A percentile compares a stretch with the other conserved stretches of the same genome.
phyloP scores from a whole-genome alignment of 2,888 invertebrate species.

The Cylindroiulus punctatus region DNA sequence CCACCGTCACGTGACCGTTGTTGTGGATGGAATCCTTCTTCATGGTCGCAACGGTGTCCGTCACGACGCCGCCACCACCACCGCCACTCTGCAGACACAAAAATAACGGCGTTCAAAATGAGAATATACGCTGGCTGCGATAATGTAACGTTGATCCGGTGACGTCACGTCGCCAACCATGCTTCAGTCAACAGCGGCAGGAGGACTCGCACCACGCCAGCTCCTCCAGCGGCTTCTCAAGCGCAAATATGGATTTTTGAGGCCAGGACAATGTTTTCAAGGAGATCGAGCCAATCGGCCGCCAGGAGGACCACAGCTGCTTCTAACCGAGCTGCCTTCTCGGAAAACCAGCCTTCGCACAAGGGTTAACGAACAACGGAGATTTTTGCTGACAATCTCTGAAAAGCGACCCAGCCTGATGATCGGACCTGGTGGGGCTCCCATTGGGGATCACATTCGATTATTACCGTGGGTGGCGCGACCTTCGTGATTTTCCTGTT shows the following conservation, averaged over 20 bases:
- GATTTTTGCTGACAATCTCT: not conserved
- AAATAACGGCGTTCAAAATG: not conserved
- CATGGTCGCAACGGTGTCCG: conserved; percentile 33
- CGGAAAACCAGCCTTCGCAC: not conserved
- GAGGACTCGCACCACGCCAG: not conserved
- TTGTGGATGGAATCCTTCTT: conserved; percentile 49
- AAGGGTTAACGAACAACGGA: not conserved
- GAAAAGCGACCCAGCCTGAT: not conserved
- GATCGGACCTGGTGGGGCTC: not conserved
- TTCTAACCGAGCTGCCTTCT: not conserved
- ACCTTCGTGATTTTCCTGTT: not conserved
- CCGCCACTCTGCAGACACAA: conserved; percentile 42
- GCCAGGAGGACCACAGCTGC: not conserved
- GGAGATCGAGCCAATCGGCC: not conserved
- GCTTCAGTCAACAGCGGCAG: not conserved
- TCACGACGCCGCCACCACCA: not conserved
- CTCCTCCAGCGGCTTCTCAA: not conserved
- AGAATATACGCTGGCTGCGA: not conserved
- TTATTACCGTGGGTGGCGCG: not conserved
- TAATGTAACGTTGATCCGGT: not conserved
- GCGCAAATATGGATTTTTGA: not conserved
- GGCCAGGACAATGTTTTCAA: not conserved
- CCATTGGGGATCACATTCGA: too few species aligned
- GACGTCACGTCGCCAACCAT: not conserved
- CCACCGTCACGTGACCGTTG: conserved; percentile 38